Conservation (phyloP, 64 coral and sea anemone species). For the Montipora efflorescens region DNA sequence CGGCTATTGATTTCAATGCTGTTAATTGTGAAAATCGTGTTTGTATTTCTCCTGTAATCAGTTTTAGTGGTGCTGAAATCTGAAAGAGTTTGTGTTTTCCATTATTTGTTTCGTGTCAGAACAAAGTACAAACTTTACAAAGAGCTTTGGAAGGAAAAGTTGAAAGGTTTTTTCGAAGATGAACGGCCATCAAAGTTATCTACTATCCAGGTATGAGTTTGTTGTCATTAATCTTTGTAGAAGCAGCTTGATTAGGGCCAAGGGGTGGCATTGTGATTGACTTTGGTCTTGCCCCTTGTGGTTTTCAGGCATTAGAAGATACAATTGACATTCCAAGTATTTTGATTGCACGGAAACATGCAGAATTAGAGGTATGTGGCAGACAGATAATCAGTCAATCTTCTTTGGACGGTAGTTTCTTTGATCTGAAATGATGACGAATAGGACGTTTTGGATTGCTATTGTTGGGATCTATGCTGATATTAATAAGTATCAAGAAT, state of each 20-base stretch:
- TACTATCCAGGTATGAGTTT: constrained; percentile 70
- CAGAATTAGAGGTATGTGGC: constrained; percentile 65
- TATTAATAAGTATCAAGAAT: too few species aligned
- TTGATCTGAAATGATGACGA: too few species aligned
- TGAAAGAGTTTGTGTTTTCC: neutral
- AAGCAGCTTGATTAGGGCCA: too few species aligned
- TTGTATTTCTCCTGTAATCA: too few species aligned
- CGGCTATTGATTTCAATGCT: too few species aligned
- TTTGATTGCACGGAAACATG: constrained; percentile 84
- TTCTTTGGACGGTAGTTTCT: too few species aligned
- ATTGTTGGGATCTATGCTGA: too few species aligned
- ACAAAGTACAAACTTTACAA: constrained; percentile 81
- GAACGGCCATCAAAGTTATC: constrained; percentile 35
- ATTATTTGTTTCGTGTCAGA: constrained; percentile 20
- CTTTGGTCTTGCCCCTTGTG: neutral
- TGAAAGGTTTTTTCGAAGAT: constrained; percentile 72
- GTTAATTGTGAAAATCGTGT: neutral
- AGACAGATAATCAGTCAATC: neutral
- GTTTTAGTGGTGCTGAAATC: neutral
- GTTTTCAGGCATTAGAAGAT: constrained; percentile 71
- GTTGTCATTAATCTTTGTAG: neutral
- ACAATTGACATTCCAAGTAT: constrained; percentile 79
- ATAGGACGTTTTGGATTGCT: too few species aligned
- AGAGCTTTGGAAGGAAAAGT: constrained; percentile 77
- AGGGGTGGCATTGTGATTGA: too few species aligned